Conservation (phyloP, 2,888 invertebrate species). For the Leptothorax acervorum region DNA sequence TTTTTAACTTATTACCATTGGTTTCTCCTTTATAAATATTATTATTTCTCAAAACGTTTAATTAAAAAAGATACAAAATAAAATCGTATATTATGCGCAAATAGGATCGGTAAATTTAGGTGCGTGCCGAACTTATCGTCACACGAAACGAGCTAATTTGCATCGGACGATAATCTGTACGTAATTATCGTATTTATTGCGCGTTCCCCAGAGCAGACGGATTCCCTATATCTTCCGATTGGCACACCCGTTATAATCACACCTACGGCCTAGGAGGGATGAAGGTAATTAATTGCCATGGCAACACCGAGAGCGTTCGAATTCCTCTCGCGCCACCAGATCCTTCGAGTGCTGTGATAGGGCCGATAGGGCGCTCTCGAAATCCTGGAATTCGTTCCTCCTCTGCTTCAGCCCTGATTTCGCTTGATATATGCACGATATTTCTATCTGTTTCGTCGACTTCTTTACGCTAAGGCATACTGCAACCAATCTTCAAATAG, state of each 20-base stretch:
- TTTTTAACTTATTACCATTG: not conserved
- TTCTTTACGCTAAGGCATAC: not conserved
- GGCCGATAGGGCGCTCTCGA: slow-evolving; percentile 7
- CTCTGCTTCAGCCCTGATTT: not conserved
- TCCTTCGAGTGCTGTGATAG: slow-evolving; percentile 40
- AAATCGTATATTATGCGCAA: not conserved
- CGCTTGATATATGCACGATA: not conserved
- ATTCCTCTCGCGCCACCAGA: slow-evolving; percentile 77
- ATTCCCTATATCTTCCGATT: slow-evolving; percentile 75
- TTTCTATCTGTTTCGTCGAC: not conserved
- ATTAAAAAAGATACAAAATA: not conserved
- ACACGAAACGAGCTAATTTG: slow-evolving; percentile 57
- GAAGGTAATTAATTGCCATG: slow-evolving; percentile 86
- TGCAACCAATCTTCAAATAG: not conserved
- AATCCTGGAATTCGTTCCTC: slow-evolving; percentile 16
- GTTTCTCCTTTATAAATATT: not conserved
- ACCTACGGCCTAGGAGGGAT: slow-evolving; percentile 82
- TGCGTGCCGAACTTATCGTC: slow-evolving; percentile 9
- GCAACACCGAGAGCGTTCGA: slow-evolving; percentile 84
- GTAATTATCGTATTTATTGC: slow-evolving; percentile 72
- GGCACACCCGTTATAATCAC: slow-evolving; percentile 83
- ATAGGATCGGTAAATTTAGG: slow-evolving; percentile 18
- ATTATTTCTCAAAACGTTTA: not conserved
- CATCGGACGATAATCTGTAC: slow-evolving; percentile 55
- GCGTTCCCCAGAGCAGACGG: slow-evolving; percentile 59